Percentiles rank a stretch among this genome's conserved stretches.
Evolutionary conservation across 2,797 vertebrate genomes (phyloP).

Genomic region (Thunnus albacares): DNA sequence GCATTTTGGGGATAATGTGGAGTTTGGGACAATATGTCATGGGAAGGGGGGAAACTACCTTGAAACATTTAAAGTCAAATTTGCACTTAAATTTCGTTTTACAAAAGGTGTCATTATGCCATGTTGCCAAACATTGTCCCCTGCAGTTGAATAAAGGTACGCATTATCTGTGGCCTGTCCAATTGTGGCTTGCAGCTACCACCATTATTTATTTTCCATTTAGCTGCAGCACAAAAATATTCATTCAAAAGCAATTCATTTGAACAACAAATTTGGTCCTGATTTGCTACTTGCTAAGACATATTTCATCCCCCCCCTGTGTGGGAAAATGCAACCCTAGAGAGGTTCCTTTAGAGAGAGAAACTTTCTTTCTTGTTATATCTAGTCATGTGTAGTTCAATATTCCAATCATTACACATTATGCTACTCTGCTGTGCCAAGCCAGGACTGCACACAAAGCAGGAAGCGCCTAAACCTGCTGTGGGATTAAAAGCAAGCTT

Average conservation of each 20-base stretch:
- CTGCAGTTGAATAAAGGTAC: slow-evolving; percentile 6
- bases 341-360: slow-evolving; percentile 46
- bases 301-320: slow-evolving; percentile 37
- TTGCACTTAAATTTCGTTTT: slow-evolving; percentile 21
- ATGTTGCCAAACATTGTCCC: slow-evolving; percentile 13
- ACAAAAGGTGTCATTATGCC: slow-evolving; percentile 29
- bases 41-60: slow-evolving; percentile 37
- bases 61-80: slow-evolving; percentile 50
- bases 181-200: slow-evolving; percentile 30
- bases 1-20: slow-evolving; percentile 38
- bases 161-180: slow-evolving; percentile 24
- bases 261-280: slow-evolving; percentile 51
- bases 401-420: slow-evolving; percentile 82
- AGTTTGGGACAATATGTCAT: slow-evolving; percentile 16
- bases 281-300: slow-evolving; percentile 51
- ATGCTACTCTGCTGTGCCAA: slow-evolving; percentile 72
- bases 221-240: slow-evolving; percentile 21
- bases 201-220: slow-evolving; percentile 57
- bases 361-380: slow-evolving; percentile 77
- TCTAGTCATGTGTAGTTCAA: slow-evolving; percentile 79
- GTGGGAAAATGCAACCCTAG: slow-evolving; percentile 55
- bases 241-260: slow-evolving; percentile 38
- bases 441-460: slow-evolving; percentile 81
- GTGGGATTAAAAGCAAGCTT: slow-evolving; percentile 84
- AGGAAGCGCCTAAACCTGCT: slow-evolving; percentile 80